Base-by-base conservation (phyloP, 2,888 invertebrate genomes). In the Apamea sordens region DNA sequence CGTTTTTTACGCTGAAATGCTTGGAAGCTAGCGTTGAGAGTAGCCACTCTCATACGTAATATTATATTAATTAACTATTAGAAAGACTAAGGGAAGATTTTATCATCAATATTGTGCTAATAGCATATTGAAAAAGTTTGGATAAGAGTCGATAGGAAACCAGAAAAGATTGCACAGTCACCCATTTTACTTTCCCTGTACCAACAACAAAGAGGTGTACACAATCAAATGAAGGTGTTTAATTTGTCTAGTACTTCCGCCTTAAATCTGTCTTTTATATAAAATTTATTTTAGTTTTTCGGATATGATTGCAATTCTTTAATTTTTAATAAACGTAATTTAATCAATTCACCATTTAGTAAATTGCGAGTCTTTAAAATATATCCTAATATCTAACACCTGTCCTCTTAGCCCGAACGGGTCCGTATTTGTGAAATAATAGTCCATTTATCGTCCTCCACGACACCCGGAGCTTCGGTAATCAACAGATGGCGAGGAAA, bases 401-500 rank as follows among this genome's bases (percentile, higher is more conserved):
- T 32, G 8, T 5, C 4, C 21, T 32, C 2, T 50, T 50, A 47
- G 32, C 32, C 10, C 15, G 0, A 24, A 44, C 28, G 21, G 59
- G 44, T 67, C 32, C 24, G 36, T 70, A 61, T 77, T 70, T 53
- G 53, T 68, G 61, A 71, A 80, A 73, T 36, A 80, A 68, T 47
- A 56, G 47, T 68, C 11, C 44, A 80, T 77, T 76, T 36, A 86
- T 73, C 63, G 47, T 28, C 32, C n/a, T 32, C n/a, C 67, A 68
- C 53, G 68, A 79, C 71, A 78, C 69, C 53, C 64, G 36, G 67
- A 75, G 73, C 69, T 75, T 73, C 65, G 41, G 47, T 83, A 80
- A 80, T 83, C 41, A 82, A 80, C 77, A 82, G 75, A 87, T 75
- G 59, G 63, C 59, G 74, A 50, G 69, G 70, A 67, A 80, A 85